Base-by-base conservation (phyloP, 2,113 vertebrate species). In the Girardinichthys multiradiatus region DNA sequence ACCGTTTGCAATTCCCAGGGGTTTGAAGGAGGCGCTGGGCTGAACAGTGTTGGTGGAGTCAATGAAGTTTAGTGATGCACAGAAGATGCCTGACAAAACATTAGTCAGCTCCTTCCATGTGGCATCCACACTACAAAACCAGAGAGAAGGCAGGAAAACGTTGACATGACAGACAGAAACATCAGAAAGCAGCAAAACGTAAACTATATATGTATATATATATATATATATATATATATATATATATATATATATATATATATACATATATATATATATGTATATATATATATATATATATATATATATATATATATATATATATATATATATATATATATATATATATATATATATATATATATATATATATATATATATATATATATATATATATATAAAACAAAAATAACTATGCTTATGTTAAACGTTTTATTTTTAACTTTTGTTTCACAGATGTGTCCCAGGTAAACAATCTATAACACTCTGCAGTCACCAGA, bases 21-120 rank as follows among this genome's bases (percentile, higher is more conserved):
- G 97, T 89, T 98, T 99, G 94, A 99, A 99, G 80, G 98, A 99
- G 1, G 98, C 96, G 0, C 95, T 99, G 61, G 98, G 98, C 77
- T 94, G 95, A 57, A 99, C 96, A 0, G 96, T 99, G 93, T 99
- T 99, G 90, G 97, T 99, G 0, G 96, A 97, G 87, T 99, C 98
- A 63, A 99, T 99, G 92, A 99, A 99, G 92, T 99, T 99, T 70
- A 99, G 93, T 28, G 98, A 99, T 48, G 98, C 97, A 60, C 97
- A 99, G 92, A 99, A 99, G 93, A 98, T 98, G 66, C 98, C 97
- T 0, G 97, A 99, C 72, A 99, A 93, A 79, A 98, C 95, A 33
- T 99, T 99, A 39, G 96, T 98, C 76, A 99, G 95, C 72, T 98
- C 97, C 86, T 96, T 97, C 97, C 98, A 99, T 15, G 95, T 95